phyloP scores from a whole-genome alignment of 2,888 invertebrate species.

The Lasioglossum leucozonium region DNA sequence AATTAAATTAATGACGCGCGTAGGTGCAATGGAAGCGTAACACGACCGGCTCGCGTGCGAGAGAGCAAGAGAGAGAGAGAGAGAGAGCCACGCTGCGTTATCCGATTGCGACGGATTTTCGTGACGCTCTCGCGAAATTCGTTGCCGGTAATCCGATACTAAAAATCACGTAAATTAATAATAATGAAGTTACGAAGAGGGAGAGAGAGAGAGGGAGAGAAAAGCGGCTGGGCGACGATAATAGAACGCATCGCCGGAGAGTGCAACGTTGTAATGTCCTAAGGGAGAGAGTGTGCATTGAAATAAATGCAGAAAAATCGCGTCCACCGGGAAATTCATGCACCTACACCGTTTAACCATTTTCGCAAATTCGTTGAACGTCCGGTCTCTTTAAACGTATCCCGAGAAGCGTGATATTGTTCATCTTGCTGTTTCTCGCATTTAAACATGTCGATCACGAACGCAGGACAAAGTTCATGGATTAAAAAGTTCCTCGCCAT shows the following conservation, averaged over 20 bases:
- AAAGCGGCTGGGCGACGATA: not conserved
- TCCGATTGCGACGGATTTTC: constrained; percentile 55
- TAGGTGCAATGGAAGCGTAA: constrained; percentile 28
- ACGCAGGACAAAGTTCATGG: too few relatives aligned
- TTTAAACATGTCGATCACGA: too few relatives aligned
- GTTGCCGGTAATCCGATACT: constrained; percentile 53
- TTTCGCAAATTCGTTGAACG: not conserved
- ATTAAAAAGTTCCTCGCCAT: too few relatives aligned
- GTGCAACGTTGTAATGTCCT: not conserved
- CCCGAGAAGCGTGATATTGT: too few relatives aligned
- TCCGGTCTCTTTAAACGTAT: too few relatives aligned
- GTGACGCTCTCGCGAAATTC: constrained; percentile 42
- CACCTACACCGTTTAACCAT: not conserved
- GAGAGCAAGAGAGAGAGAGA: too few relatives aligned
- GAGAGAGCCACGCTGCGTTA: constrained; percentile 4
- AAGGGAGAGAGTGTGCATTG: not conserved
- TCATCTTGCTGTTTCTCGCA: too few relatives aligned
- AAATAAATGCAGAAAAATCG: not conserved
- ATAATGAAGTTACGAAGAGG: constrained; percentile 43
- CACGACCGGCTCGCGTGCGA: not conserved
- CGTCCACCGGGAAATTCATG: not conserved
- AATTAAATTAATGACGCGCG: constrained; percentile 57
- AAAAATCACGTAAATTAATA: constrained; percentile 59
- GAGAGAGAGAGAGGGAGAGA: not conserved
- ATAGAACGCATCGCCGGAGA: constrained; percentile 41